Base-by-base conservation (phyloP, 2,113 vertebrate genomes). In the Lasiurus cinereus region DNA sequence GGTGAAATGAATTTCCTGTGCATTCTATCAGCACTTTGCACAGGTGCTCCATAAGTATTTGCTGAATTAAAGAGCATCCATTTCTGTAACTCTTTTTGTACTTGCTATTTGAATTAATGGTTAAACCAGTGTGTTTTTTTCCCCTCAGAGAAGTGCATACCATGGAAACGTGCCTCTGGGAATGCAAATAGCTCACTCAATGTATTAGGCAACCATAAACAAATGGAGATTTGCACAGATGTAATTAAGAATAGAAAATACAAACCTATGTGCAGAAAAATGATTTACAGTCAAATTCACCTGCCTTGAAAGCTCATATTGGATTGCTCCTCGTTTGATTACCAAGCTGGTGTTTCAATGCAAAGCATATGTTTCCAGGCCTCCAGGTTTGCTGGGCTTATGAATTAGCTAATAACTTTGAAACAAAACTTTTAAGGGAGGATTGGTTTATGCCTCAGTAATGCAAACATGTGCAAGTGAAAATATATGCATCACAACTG, bases 161-260 rank as follows among this genome's bases (percentile, higher is more conserved):
- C 95, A 98, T 92, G 95, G 97, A 98, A 98, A 98, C 91, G 22
- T 95, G 90, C 70, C 96, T 97, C 93, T 97, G 97, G 96, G 92
- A 97, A 98, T 88, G 93, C 97, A 98, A 98, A 98, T 96, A 96
- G 31, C 85, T 96, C 93, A 95, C 88, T 95, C 88, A 27, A 95
- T 91, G 43, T 95, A 98, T 96, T 96, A 96, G 82, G 48, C 92
- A 98, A 96, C 89, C 88, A 94, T 96, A 98, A 97, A 97, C 98
- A 98, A 98, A 98, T 97, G 82, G 96, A 97, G 91, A 97, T 98
- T 98, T 98, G 91, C 92, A 97, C 96, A 98, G 96, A 97, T 98
- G 97, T 98, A 98, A 98, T 98, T 97, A 98, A 98, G 97, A 96
- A 95, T 95, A 95, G 97, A 98, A 98, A 98, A 98, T 96, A 98